Base-by-base conservation (phyloP, 2,888 invertebrate species). In the Netelia melanura region DNA sequence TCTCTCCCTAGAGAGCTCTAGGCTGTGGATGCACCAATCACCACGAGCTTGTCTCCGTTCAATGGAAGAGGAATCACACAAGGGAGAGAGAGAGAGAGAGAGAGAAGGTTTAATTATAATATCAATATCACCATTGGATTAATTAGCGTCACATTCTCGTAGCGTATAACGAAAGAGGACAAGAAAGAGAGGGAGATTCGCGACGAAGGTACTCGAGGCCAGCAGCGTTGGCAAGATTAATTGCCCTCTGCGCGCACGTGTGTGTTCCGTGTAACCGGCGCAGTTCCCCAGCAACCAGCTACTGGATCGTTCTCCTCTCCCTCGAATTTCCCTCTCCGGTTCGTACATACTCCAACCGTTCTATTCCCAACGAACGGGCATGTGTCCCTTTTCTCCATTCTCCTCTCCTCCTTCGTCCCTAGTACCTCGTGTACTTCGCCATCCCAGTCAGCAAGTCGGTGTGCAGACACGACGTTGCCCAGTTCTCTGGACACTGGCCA, bases 111-210 rank as follows among this genome's bases (percentile, higher is more conserved):
- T 89, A 89, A 90, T 90, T 90, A 89, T 89, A 90, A 90, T 89
- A 90, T 90, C 90, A 90, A 90, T 90, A 90, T 86, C 82, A 82
- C 83, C 25, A 84, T 87, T 87, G 81, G 88, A 90, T 90, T 89
- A 90, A 90, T 90, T 91, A 90, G 87, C 88, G 88, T 87, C 88
- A 86, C 88, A 87, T 89, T 87, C 87, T 81, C 87, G 56, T 64
- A 75, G 77, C 77, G 54, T 44, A 58, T 23, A 30, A 30, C 64
- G 70, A 52, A 23, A 21, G 44, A 54, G 68, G 21, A 14, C 52
- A 38, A 62, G 68, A 62, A 38, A 62, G 43, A 38, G 58, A 58
- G 10, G 17, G 10, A 67, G 21, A 43, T 64, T 67, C 56, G 74
- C 65, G 72, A 84, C 67, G 72, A 80, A 64, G 83, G 84, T 84